Evolutionary conservation across 1,140 invertebrate genomes (phyloP), one percentile per base, ranked within the genome.

Genomic region (fruit fly (Drosophila melanogaster)): DNA sequence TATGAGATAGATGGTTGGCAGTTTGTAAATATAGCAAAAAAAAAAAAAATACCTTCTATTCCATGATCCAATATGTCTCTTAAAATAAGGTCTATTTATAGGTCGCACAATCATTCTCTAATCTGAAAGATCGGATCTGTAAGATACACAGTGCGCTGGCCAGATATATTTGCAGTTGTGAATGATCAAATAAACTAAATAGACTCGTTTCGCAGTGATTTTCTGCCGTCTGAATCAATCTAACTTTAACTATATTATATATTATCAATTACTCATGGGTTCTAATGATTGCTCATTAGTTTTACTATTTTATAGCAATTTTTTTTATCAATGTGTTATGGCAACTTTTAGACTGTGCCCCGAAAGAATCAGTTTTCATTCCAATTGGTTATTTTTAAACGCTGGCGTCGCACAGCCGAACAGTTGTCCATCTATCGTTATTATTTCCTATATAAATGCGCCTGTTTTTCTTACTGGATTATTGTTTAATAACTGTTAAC

Each of bases 401-500:
- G 59, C 19, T 87, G 74, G 69, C 74, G 81, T 87, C 83, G 81
- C 24, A 4, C 24, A 19, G 53, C 17, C 54, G 22, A 41, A 15
- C 59, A 56, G 64, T 70, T 41, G 53, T 44, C 59, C 70, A 71
- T 44, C 51, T 79, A 81, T 86, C 73, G 59, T 38, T 33, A 15
- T 26, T 40, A 64, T 75, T 86, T 78, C 38, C 59, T 66, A 46
- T 67, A 70, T 56, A 86, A 66, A 67, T 64, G 64, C 74, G 50
- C 66, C 17, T 50, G 30, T 41, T 64, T 57, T 77, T n/a, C n/a
- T 57, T 33, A 19, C 24, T 57, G 60, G 59, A 76, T 66, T 79
- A 78, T 81, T 83, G 83, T 87, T 87, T 86, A 87, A 86, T 87
- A 86, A 81, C 74, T 81, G 69, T 76, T 86, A 76, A 83, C 72